Conservation (phyloP, 1,140 invertebrate species). For the Sinonovacula constricta region DNA sequence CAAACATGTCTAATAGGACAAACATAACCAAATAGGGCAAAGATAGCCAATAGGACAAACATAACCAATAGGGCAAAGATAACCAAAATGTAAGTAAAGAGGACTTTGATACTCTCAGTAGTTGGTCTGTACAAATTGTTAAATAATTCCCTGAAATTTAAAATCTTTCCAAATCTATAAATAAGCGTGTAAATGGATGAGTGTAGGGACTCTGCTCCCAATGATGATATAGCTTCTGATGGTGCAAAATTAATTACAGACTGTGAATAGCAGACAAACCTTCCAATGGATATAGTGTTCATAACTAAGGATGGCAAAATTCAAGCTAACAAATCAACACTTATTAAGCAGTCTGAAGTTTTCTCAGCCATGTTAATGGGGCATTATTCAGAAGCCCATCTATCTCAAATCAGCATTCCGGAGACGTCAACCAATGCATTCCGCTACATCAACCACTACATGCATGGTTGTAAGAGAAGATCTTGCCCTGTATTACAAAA, state of each 20-base stretch:
- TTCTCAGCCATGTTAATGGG: conserved; percentile 69
- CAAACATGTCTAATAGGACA: too few species aligned
- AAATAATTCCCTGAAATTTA: too few species aligned
- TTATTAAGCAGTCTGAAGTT: conserved; percentile 56
- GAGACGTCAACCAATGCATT: conserved; percentile 54
- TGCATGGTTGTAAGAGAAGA: conserved; percentile 58
- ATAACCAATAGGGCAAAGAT: too few species aligned
- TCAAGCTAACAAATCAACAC: conserved; percentile 35
- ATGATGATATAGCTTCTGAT: background rate
- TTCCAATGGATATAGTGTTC: conserved; percentile 23
- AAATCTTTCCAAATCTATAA: too few species aligned
- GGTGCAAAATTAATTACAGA: background rate
- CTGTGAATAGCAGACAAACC: background rate
- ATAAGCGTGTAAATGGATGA: too few species aligned
- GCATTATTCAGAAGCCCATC: conserved; percentile 59
- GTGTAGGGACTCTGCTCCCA: too few species aligned
- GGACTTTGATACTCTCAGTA: too few species aligned
- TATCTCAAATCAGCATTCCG: conserved; percentile 54
- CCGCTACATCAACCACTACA: conserved; percentile 52
- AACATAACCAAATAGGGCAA: too few species aligned
- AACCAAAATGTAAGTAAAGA: too few species aligned
- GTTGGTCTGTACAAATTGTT: too few species aligned
- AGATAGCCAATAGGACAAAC: too few species aligned
- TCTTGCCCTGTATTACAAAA: conserved; percentile 27
- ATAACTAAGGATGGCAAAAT: conserved; percentile 43